These are phyloP conservation scores for Setophaga petechia DNA, from an alignment of 2,113 vertebrate genomes.

Conservation along the genomic window DNA sequence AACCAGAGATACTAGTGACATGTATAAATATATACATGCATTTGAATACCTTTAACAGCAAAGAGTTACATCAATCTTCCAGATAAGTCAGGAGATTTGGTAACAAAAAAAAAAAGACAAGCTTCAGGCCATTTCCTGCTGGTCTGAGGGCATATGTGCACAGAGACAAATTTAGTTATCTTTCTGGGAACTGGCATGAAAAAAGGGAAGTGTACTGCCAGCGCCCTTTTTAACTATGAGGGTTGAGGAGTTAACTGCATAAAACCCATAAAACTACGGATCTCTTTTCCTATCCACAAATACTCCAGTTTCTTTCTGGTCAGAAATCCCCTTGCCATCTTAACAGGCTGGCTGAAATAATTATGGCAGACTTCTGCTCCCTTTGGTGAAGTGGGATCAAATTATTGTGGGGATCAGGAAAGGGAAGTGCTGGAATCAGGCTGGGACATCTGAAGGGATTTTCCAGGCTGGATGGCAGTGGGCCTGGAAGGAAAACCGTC, in stretches of 20 bases:
- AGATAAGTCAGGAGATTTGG: neutral
- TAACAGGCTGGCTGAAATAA: neutral
- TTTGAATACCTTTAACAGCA: constrained; percentile 1
- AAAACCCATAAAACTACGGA: neutral
- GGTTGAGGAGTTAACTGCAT: neutral
- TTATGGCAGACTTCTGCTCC: neutral
- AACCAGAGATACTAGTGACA: neutral
- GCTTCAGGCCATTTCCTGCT: neutral
- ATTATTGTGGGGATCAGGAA: neutral
- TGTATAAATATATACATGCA: neutral
- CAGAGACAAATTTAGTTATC: neutral
- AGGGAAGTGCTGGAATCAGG: neutral
- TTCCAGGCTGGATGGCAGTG: neutral
- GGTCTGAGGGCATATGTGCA: neutral
- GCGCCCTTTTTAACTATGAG: neutral
- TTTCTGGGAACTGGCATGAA: constrained; percentile 1
- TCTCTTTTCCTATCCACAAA: neutral
- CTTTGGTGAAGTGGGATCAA: neutral
- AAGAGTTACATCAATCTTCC: neutral
- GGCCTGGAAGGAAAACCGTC: neutral
- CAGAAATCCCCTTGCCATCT: neutral
- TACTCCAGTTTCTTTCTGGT: neutral
- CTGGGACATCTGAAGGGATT: neutral
- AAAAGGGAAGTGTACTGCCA: constrained; percentile 18
- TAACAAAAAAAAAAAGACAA: neutral